phyloP scores from a whole-genome alignment of 2,888 invertebrate genomes.

The Luffia ferchaultella region DNA sequence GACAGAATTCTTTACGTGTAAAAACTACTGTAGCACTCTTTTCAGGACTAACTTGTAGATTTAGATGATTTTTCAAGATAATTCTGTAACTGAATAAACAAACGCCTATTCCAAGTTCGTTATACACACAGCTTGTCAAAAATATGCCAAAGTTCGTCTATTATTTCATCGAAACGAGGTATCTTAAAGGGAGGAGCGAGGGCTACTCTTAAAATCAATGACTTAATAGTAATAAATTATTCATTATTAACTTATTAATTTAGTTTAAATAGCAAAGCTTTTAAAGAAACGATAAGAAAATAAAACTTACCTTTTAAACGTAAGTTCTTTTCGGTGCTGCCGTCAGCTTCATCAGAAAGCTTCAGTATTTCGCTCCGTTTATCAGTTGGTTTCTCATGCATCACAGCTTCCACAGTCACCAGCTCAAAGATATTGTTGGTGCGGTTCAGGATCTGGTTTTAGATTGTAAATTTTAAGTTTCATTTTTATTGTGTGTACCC shows the following conservation, averaged over 20 bases:
- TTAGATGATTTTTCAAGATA: no score
- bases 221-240: background rate
- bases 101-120: no score
- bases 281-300: background rate
- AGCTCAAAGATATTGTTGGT: constrained; percentile 98
- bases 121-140: no score
- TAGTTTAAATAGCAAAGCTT: background rate
- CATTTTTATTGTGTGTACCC: background rate
- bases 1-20: no score
- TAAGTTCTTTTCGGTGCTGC: constrained; percentile 77
- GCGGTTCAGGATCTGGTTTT: constrained; percentile 86
- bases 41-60: no score
- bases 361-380: constrained; percentile 62
- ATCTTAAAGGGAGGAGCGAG: no score
- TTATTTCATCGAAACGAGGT: background rate
- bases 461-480: background rate
- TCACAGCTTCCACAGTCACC: constrained; percentile 87
- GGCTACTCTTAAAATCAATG: background rate
- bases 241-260: background rate
- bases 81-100: no score
- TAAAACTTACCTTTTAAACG: constrained; percentile 75
- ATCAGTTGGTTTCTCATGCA: constrained; percentile 66
- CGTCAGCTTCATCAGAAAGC: constrained; percentile 71
- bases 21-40: no score
- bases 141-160: no score